Conservation (phyloP, 1,140 invertebrate species). For the Drosophila chauvacae region DNA sequence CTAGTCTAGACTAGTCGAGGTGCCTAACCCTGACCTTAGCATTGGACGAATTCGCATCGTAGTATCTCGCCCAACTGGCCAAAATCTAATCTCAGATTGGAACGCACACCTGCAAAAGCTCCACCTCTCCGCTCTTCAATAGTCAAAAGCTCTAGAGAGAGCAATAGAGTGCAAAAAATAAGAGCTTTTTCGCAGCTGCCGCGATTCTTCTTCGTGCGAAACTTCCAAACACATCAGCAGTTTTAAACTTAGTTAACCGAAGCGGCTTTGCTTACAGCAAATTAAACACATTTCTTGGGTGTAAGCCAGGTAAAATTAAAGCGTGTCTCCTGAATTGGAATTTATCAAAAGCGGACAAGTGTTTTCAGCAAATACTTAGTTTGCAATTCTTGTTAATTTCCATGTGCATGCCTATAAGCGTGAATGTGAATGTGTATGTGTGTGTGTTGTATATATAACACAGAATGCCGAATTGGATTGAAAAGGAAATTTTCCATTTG, state of each 20-base stretch:
- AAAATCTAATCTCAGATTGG: conserved; percentile 33
- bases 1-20: conserved; percentile 35
- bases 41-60: conserved; percentile 24
- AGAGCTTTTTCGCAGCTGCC: conserved; percentile 26
- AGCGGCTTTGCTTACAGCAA: conserved; percentile 4
- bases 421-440: background rate
- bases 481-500: conserved; percentile 46
- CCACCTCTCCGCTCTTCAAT: background rate
- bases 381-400: conserved; percentile 29
- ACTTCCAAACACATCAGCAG: conserved; percentile 29
- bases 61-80: conserved; percentile 6
- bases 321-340: background rate
- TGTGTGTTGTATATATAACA: conserved; percentile 26
- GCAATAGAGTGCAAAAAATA: background rate
- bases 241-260: conserved; percentile 39
- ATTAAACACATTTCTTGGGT: conserved; percentile 23
- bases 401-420: background rate
- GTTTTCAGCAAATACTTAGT: conserved; percentile 13
- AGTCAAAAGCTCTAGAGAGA: conserved; percentile 15
- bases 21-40: conserved; percentile 50
- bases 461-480: conserved; percentile 17
- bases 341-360: conserved; percentile 26
- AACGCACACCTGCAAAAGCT: conserved; percentile 42
- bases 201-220: conserved; percentile 24
- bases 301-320: conserved; percentile 17